A percentile compares a stretch with the other conserved stretches of the same genome.
phyloP scores from a whole-genome alignment of 2,797 vertebrate genomes.

The Pseudomugil tenellus region DNA sequence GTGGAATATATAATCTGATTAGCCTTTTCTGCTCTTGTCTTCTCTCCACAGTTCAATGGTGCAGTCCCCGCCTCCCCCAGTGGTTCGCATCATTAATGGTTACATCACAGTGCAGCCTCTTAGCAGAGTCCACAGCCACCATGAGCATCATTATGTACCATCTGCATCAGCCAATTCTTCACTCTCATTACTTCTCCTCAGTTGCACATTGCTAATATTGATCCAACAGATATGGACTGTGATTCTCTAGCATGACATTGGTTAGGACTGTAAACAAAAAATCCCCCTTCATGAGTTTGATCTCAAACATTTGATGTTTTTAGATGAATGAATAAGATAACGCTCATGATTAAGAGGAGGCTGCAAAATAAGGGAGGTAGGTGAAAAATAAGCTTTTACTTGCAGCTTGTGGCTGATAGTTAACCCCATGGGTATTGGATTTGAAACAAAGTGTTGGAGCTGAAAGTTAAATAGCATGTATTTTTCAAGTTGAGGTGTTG shows the following conservation, averaged over 20 bases:
- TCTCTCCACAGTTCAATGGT: slow-evolving; percentile 71
- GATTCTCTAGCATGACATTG: slow-evolving; percentile 34
- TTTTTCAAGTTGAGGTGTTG: slow-evolving; percentile 21
- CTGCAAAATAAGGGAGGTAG: slow-evolving; percentile 13
- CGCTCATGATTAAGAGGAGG: slow-evolving; percentile 1
- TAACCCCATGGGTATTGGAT: slow-evolving; percentile 21
- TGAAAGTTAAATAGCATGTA: slow-evolving; percentile 9
- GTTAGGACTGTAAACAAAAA: background rate
- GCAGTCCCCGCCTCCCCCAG: slow-evolving; percentile 77
- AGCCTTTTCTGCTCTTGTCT: slow-evolving; percentile 1
- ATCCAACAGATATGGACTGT: slow-evolving; percentile 32
- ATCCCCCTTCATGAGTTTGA: background rate
- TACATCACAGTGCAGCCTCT: slow-evolving; percentile 83
- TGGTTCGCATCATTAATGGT: slow-evolving; percentile 85
- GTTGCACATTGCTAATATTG: slow-evolving; percentile 42
- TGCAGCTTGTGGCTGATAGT: slow-evolving; percentile 21
- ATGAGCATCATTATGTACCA: slow-evolving; percentile 56
- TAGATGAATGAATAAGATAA: slow-evolving; percentile 4
- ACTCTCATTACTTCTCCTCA: slow-evolving; percentile 30
- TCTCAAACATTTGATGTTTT: slow-evolving; percentile 12
- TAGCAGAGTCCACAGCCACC: slow-evolving; percentile 49
- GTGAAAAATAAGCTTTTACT: slow-evolving; percentile 23
- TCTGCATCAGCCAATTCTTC: slow-evolving; percentile 57
- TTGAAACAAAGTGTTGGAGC: slow-evolving; percentile 15
- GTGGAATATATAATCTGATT: background rate